Base-by-base conservation (phyloP, 2,888 invertebrate genomes). In the Polymixis flavicincta region DNA sequence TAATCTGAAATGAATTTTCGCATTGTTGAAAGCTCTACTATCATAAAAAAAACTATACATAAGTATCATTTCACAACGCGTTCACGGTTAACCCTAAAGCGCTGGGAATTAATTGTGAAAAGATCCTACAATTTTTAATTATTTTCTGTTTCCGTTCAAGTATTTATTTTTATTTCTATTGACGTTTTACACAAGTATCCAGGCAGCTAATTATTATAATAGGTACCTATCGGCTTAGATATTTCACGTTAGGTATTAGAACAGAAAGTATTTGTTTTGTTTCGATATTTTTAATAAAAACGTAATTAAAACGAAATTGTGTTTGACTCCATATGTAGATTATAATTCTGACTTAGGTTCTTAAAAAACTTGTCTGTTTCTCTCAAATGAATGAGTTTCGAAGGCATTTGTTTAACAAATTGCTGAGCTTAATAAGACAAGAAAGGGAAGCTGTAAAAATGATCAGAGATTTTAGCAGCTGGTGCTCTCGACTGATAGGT, bases 391-490 rank as follows among this genome's bases (percentile, higher is more conserved):
- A 25, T 32, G 8, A 64, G 2, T 60, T 63, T 17, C n/a, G 11
- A 45, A 8, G 6, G 8, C 59, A 32, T 65, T 54, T 45, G 13
- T 45, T 22, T 54, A 28, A 45, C 37, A 57, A 37, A 48, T n/a
- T 37, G n/a, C 28, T 6, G n/a, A 50, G 19, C 28, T 50, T 45
- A 45, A 7, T 32, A 54, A 14, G 54, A 65, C 22, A 17, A 25
- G 19, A 55, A 50, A 52, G 22, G 1, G 17, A 61, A 65, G 60
- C 37, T 54, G 8, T 61, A 71, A 52, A 78, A 59, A 55, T 76
- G 54, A 55, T 25, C 32, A 14, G 22, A 14, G 9, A 17, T 66
- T 66, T 66, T 50, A 54, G 2, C 22, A 42, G 50, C 1, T 37
- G 3, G 14, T n/a, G 17, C 7, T 52, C 9, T 37, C 2, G 7